Conservation (phyloP, 2,888 invertebrate genomes). For the Dicyrtomina minuta region DNA sequence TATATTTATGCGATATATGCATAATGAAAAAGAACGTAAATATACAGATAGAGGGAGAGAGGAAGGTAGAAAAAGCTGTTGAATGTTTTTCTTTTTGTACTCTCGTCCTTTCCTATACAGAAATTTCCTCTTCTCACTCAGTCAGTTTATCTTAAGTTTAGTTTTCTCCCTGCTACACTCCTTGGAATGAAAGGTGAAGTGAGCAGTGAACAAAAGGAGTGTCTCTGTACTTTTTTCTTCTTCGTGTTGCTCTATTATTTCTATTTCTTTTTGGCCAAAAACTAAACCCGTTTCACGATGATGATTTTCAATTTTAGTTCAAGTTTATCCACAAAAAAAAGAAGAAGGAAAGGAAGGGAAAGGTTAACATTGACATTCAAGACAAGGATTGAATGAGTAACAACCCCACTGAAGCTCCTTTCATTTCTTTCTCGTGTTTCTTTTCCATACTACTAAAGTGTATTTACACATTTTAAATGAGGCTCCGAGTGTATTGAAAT, state of each 20-base stretch:
- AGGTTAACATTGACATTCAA: no score
- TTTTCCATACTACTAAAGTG: not conserved
- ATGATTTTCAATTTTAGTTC: not conserved
- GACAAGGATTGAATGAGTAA: no score
- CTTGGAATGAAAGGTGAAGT: no score
- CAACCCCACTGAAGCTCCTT: no score
- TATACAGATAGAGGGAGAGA: no score
- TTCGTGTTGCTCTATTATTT: not conserved
- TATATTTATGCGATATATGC: no score
- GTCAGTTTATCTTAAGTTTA: not conserved
- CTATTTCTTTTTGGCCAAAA: not conserved
- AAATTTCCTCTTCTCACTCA: no score
- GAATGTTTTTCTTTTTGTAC: not conserved
- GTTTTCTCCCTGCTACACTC: not conserved
- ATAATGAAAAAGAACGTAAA: no score
- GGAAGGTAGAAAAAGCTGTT: not conserved
- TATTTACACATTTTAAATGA: slow-evolving; percentile 24
- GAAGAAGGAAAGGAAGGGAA: no score
- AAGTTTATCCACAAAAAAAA: no score
- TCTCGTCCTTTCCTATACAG: not conserved
- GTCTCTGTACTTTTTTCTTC: not conserved
- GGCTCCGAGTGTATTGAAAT: not conserved
- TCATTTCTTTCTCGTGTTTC: not conserved
- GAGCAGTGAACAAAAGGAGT: no score
- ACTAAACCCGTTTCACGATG: not conserved